Evolutionary conservation across 2,113 vertebrate species (phyloP).

Genomic region (Ictidomys tridecemlineatus): DNA sequence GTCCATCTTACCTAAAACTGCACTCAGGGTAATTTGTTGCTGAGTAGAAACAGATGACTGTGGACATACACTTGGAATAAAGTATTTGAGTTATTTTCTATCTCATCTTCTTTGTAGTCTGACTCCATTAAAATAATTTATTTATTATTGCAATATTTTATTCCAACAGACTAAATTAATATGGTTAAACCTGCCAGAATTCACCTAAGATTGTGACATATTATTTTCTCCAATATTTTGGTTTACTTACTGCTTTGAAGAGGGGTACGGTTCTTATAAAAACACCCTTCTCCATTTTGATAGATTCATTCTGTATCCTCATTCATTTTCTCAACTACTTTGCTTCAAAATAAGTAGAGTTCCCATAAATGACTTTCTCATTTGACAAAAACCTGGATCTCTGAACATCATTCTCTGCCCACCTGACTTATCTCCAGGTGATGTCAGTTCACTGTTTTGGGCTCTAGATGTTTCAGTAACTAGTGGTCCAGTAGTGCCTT

Average conservation of each 20-base stretch:
- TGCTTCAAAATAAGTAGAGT: not conserved
- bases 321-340: not conserved
- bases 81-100: not conserved
- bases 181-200: not conserved
- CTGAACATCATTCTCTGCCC: not conserved
- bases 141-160: not conserved
- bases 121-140: no score
- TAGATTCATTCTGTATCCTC: not conserved
- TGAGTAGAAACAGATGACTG: not conserved
- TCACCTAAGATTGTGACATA: not conserved
- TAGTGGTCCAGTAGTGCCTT: not conserved
- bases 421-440: not conserved
- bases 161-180: not conserved
- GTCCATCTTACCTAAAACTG: no score
- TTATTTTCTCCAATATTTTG: not conserved
- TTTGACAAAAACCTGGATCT: not conserved
- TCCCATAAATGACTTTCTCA: not conserved
- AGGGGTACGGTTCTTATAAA: not conserved
- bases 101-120: not conserved
- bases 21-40: not conserved
- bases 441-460: not conserved
- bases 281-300: not conserved
- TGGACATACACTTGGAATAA: not conserved
- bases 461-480: not conserved
- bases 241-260: not conserved